Evolutionary conservation across 2,888 invertebrate genomes (phyloP), one percentile per base, ranked within the genome.

Genomic region (Gymnosoma rotundatum): DNA sequence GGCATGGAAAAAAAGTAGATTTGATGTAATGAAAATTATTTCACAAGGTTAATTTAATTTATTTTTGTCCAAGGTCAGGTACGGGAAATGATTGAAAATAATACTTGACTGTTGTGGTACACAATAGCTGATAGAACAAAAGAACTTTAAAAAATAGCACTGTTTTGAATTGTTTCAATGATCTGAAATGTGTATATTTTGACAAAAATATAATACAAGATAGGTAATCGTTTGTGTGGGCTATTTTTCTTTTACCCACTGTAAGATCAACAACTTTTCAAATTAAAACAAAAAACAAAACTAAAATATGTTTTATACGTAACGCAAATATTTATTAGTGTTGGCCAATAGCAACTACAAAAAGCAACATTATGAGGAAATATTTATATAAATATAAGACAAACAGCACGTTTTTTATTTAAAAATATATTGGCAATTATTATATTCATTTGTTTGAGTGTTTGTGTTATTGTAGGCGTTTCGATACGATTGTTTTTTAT

Each of bases 11-110:
- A 75, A 56, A n/a, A n/a, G n/a, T n/a, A n/a, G n/a, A n/a, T n/a
- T n/a, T n/a, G n/a, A n/a, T n/a, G n/a, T n/a, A n/a, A n/a, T n/a
- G n/a, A n/a, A n/a, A 78, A 61, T 69, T 61, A 8, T n/a, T 52
- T 50, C 52, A 21, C 69, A 78, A 74, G 67, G 69, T 64, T 74
- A 83, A 83, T 74, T 78, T 75, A 58, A 63, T 58, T 52, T 78
- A 58, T 48, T 60, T 73, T 70, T 70, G 52, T 21, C 21, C 70
- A 79, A 83, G 75, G 78, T 75, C 72, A 76, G 63, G 69, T 73
- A 73, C 32, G 69, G 69, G 76, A 79, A 73, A 67, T 75, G 67
- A 52, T 14, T 67, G 45, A 75, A 69, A 36, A 42, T 38, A 32
- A 52, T 6, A 72, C 16, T 32, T 66, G 32, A 50, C 20, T 52